Conservation (phyloP, 2,888 invertebrate species). For the Chironomus tentans region DNA sequence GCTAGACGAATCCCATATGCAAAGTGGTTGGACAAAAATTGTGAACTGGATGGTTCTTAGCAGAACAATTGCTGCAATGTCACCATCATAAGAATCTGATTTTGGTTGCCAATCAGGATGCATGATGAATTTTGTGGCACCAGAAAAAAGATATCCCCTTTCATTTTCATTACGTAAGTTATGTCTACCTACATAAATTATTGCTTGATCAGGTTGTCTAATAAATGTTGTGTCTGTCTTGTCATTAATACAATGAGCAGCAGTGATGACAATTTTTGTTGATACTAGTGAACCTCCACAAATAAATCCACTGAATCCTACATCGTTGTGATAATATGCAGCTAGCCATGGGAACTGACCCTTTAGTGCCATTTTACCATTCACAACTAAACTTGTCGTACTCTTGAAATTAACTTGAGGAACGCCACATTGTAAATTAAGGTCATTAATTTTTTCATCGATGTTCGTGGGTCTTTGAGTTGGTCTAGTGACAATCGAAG, state of each 20-base stretch:
- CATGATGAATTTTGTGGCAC: background rate
- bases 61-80: constrained; percentile 46
- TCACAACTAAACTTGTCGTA: background rate
- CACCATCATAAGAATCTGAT: constrained; percentile 38
- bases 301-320: background rate
- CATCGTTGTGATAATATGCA: constrained; percentile 7
- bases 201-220: background rate
- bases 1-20: constrained; percentile 37
- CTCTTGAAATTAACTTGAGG: no score
- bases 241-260: constrained; percentile 11
- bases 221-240: background rate
- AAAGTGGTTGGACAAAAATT: constrained; percentile 45
- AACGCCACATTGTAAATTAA: background rate
- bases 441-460: background rate
- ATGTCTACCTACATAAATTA: constrained; percentile 7
- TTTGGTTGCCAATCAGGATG: constrained; percentile 9
- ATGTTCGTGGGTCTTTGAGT: background rate
- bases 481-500: no score
- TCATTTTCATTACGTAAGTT: background rate
- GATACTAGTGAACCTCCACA: constrained; percentile 7
- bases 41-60: constrained; percentile 42
- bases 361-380: background rate
- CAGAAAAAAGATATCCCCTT: background rate
- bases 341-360: constrained; percentile 22
- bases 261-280: background rate